Evolutionary conservation across 2,797 vertebrate genomes (phyloP).

Genomic region (Zonotrichia albicollis): DNA sequence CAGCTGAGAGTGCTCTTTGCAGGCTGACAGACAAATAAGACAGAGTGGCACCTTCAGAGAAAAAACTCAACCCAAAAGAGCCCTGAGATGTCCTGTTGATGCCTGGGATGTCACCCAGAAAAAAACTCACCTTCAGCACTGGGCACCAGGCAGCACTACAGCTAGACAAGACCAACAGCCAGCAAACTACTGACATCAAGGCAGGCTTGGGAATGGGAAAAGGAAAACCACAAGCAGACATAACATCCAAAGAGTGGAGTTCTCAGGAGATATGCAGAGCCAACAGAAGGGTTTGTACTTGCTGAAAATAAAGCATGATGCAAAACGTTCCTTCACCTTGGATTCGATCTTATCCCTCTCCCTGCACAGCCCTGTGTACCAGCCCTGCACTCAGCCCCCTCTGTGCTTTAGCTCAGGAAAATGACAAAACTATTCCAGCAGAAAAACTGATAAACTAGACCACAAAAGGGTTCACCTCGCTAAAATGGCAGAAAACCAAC

Average conservation of each 20-base stretch:
- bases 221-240: background rate
- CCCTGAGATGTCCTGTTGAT: fast-evolving
- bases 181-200: background rate
- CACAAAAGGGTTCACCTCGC: background rate
- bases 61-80: background rate
- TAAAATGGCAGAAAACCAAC: slow-evolving; percentile 31
- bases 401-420: background rate
- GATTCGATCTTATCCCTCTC: background rate
- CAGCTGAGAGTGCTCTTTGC: background rate
- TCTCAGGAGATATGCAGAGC: background rate
- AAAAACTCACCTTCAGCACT: background rate
- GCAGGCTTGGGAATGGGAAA: background rate
- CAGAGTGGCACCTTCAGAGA: background rate
- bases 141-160: background rate
- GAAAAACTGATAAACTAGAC: background rate
- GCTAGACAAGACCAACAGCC: background rate
- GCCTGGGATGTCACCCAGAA: background rate
- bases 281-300: background rate
- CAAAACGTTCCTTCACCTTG: background rate
- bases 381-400: background rate
- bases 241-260: background rate
- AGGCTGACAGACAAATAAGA: background rate
- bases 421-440: background rate
- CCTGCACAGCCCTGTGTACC: background rate
- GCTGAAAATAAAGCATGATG: background rate